These are phyloP conservation scores for Sussaba pulchella DNA, from an alignment of 2,888 invertebrate genomes.

Conservation along the genomic window DNA sequence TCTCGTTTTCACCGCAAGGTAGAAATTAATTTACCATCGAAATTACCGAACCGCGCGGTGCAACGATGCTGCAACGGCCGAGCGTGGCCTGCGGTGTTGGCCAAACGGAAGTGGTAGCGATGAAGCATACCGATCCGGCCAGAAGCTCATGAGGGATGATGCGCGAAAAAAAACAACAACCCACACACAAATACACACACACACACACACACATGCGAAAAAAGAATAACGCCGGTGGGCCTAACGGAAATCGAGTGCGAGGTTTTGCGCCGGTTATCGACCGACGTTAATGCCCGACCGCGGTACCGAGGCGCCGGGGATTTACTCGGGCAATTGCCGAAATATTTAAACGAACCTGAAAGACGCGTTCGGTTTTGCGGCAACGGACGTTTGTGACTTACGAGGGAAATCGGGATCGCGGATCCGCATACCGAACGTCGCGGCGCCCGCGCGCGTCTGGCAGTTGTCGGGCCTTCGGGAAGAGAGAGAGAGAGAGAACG, in stretches of 20 bases:
- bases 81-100: background rate
- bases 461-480: no score
- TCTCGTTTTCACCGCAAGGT: constrained; percentile 43
- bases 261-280: no score
- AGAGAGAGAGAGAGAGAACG: no score
- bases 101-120: constrained; percentile 48
- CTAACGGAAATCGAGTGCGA: no score
- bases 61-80: background rate
- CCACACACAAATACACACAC: no score
- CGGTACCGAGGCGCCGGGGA: no score
- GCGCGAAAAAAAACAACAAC: constrained; percentile 16
- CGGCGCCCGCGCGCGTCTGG: no score
- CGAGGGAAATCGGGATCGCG: constrained; percentile 39
- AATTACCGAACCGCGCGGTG: constrained; percentile 29
- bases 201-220: no score
- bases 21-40: constrained; percentile 51
- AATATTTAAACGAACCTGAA: no score
- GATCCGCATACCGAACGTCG: no score
- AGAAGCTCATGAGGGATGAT: constrained; percentile 28
- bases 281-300: no score
- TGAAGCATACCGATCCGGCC: constrained; percentile 16
- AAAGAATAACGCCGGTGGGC: no score
- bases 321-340: constrained; percentile 11
- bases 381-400: background rate
- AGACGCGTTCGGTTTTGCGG: background rate